phyloP scores from a whole-genome alignment of 2,113 vertebrate genomes.

The Leuciscus idus region DNA sequence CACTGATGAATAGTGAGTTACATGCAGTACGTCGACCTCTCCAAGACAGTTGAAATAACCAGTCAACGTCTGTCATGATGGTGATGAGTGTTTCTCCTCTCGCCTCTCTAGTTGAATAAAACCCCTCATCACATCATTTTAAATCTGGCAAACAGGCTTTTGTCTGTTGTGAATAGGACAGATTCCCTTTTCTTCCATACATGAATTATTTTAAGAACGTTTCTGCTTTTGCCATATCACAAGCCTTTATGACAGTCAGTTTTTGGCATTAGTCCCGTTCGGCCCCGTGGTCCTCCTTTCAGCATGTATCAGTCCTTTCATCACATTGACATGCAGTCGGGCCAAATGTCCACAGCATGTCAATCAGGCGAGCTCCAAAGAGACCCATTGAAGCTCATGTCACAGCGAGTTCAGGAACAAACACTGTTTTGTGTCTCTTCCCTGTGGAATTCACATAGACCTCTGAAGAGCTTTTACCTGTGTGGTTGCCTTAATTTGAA shows the following conservation, averaged over 20 bases:
- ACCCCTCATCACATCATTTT: slow-evolving; percentile 6
- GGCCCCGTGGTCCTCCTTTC: slow-evolving; percentile 16
- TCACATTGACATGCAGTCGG: slow-evolving; percentile 52
- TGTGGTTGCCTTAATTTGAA: background rate
- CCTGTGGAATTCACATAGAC: slow-evolving; percentile 18
- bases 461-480: slow-evolving; percentile 39
- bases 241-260: slow-evolving; percentile 42
- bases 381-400: slow-evolving; percentile 54
- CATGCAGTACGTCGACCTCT: background rate
- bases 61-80: background rate
- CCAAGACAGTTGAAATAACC: slow-evolving; percentile 19
- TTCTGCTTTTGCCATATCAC: slow-evolving; percentile 17
- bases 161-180: background rate
- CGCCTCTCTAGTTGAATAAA: slow-evolving; percentile 14
- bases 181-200: slow-evolving; percentile 12
- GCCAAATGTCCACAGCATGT: slow-evolving; percentile 56
- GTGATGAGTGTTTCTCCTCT: slow-evolving; percentile 1
- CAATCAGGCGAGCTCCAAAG: slow-evolving; percentile 51
- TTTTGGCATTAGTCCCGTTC: slow-evolving; percentile 38
- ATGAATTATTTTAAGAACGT: slow-evolving; percentile 18
- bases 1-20: slow-evolving; percentile 9
- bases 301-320: slow-evolving; percentile 46
- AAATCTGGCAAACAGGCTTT: background rate
- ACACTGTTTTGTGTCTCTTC: slow-evolving; percentile 52
- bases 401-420: slow-evolving; percentile 45